A percentile compares a stretch with the other conserved stretches of the same genome.
phyloP scores from a whole-genome alignment of 1,140 invertebrate species.

The Brachionus sp. region DNA sequence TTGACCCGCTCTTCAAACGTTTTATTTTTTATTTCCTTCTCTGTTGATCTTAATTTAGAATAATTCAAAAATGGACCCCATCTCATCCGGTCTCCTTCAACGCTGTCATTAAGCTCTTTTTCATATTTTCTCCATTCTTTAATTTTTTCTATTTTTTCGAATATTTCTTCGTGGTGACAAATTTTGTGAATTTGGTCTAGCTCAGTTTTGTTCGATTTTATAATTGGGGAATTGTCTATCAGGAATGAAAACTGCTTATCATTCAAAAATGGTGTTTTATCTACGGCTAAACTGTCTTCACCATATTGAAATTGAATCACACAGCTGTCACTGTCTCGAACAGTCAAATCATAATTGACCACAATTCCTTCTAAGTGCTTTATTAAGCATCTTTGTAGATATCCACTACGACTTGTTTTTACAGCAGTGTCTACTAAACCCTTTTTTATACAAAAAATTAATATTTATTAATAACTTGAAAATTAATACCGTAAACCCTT shows the following conservation, averaged over 20 bases:
- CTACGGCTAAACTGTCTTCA: constrained; percentile 91
- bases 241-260: constrained; percentile 76
- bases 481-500: too few species aligned
- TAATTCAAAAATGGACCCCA: constrained; percentile 44
- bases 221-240: constrained; percentile 66
- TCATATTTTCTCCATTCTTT: constrained; percentile 23
- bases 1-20: not conserved
- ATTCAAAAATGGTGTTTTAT: constrained; percentile 78
- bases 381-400: constrained; percentile 92
- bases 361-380: constrained; percentile 93
- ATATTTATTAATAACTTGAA: too few species aligned
- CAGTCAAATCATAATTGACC: constrained; percentile 86
- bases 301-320: constrained; percentile 96
- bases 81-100: not conserved
- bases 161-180: constrained; percentile 24
- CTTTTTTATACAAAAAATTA: constrained; percentile 51
- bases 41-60: constrained; percentile 21
- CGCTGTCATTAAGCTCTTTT: not conserved
- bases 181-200: constrained; percentile 3
- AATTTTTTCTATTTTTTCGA: constrained; percentile 43
- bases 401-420: constrained; percentile 91
- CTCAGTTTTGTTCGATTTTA: constrained; percentile 12
- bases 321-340: constrained; percentile 86
- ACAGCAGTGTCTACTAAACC: constrained; percentile 71
- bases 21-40: not conserved